Percentiles rank a stretch among this genome's conserved stretches.
Conservation (phyloP, 2,888 invertebrate genomes). For the Conops quadrifasciatus region DNA sequence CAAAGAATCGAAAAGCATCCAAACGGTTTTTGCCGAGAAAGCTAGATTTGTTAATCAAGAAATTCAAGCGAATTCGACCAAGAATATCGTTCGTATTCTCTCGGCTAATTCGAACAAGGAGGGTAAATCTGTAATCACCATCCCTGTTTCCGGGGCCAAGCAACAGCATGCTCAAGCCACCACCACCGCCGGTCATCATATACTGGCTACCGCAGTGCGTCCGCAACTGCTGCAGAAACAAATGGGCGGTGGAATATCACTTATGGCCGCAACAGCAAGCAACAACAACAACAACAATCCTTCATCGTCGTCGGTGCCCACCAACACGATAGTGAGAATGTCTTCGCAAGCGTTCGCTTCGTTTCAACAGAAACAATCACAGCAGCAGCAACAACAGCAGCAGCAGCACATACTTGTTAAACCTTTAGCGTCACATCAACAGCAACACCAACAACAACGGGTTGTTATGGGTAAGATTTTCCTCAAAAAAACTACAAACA, state of each 20-base stretch:
- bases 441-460: conserved; percentile 46
- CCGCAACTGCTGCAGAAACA: conserved; percentile 45
- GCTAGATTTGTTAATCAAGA: conserved; percentile 6
- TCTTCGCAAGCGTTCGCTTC: conserved; percentile 59
- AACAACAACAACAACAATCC: conserved; percentile 37
- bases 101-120: conserved; percentile 43
- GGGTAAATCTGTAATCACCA: conserved; percentile 42
- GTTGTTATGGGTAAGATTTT: conserved; percentile 52
- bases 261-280: conserved; percentile 47
- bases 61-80: conserved; percentile 42
- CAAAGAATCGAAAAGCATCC: neutral
- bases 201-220: conserved; percentile 48
- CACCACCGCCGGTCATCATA: conserved; percentile 53
- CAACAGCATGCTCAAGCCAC: conserved; percentile 42
- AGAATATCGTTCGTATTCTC: conserved; percentile 54
- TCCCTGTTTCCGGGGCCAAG: conserved; percentile 36
- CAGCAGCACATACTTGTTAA: conserved; percentile 55
- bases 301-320: conserved; percentile 24
- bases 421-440: too few species aligned
- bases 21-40: conserved; percentile 27
- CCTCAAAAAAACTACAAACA: neutral
- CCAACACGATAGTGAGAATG: conserved; percentile 56
- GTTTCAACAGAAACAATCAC: conserved; percentile 60
- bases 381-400: too few species aligned
- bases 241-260: conserved; percentile 44